Evolutionary conservation across 2,888 invertebrate species (phyloP), one percentile per base, ranked within the genome.

Genomic region (Polydrusus pterygomalis): DNA sequence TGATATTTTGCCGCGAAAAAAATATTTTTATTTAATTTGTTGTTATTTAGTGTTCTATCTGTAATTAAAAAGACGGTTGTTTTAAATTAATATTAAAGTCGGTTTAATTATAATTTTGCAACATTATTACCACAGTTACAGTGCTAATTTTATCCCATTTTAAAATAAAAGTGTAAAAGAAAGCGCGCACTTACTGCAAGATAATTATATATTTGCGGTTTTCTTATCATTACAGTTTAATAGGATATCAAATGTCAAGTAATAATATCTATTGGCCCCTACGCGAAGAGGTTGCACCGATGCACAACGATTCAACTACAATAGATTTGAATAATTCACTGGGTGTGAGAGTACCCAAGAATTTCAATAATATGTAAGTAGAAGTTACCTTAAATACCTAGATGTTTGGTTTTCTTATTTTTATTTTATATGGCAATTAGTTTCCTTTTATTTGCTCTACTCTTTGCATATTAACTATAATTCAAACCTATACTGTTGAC

Each of bases 311-410:
- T 40, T 60, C 18, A 40, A 40, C 15, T 15, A 60, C 58, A 18
- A 60, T 18, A 5, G 38, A 40, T 38, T 60, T 60, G 2, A 60
- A 60, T 40, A 11, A 60, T 60, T 60, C 58, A 6, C 2, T 60
- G 17, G 38, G 58, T 11, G 38, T 15, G 9, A 6, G 38, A 11
- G 38, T 40, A 17, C 38, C 10, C 17, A 60, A 60, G 18, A n/a
- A 60, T 60, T 60, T 38, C 38, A 10, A 38, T 18, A 60, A 38
- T 60, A 38, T 5, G 34, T n/a, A 18, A 17, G 58, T 60, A 60
- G 17, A 38, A 11, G 15, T n/a, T 43, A n/a, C n/a, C 0, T 51
- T 51, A 9, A 20, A 17, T 25, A 25, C 25, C 25, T 25, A 25
- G 25, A 3, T 25, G 25, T 25, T 1, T 25, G 5, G 5, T 25